Evolutionary conservation across 2,113 vertebrate genomes (phyloP), one percentile per base, ranked within the genome.

Genomic region (Pycnonotus jocosus): DNA sequence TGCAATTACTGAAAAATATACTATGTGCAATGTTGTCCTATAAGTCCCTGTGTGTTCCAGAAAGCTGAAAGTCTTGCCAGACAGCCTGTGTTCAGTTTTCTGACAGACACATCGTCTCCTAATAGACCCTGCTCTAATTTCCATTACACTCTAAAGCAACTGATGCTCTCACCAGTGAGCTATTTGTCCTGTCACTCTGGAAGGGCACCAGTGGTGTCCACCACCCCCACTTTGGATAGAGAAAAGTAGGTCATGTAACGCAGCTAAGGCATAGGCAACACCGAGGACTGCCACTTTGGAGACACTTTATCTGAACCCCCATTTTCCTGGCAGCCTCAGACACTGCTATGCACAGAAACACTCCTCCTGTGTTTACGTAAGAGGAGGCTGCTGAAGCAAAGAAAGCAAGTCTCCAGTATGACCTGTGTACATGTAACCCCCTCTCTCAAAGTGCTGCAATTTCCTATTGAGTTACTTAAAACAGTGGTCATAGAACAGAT

Each of bases 101-200:
- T 48, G 22, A 88, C 45, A 38, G 47, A 12, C 50, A 79, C 40
- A 1, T 45, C 6, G 0, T 31, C 58, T 79, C 50, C 68, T 61
- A 57, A 79, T 28, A 88, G 37, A 33, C 33, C 16, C 60, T 45
- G 56, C 68, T 92, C 62, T 70, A 38, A 73, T 90, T 95, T 94
- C 92, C 76, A 70, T 6, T 31, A 33, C 76, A 69, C 24, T 88
- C 76, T 86, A 95, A 88, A 92, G 80, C 58, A 66, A 80, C 38
- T 2, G 2, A 9, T 92, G 74, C 68, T 92, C 79, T 94, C 90
- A 93, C 64, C 2, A 1, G 17, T 0, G 3, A 77, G 44, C n/a
- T 90, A 90, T 93, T 93, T 92, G 83, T 62, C 91, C 86, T 70
- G 76, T 90, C 88, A 61, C 38, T 33, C 76, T 92, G 88, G 35